Evolutionary conservation across 2,888 invertebrate genomes (phyloP), one percentile per base, ranked within the genome.

Genomic region (Lepidochrysops patricia): DNA sequence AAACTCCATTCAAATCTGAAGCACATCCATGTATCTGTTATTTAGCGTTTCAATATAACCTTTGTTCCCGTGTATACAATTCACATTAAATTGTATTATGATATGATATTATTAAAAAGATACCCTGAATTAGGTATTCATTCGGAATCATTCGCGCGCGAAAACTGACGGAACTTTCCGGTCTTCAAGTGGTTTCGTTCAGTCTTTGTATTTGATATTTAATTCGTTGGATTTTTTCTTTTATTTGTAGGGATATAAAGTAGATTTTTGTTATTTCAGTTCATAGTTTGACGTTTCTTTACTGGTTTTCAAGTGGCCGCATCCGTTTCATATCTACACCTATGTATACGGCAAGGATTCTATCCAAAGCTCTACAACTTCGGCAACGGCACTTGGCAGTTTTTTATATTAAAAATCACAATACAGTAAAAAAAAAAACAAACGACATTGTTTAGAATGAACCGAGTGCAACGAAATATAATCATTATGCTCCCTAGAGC

Each of bases 41-140:
- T 58, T 63, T 59, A 57, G 67, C 52, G 52, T 68, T 68, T 67
- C 63, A 66, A 61, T 64, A 52, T 52, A 29, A 63, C 64, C 68
- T 67, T 75, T 73, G 73, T 76, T 66, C 67, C 61, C 66, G 63
- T 61, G 64, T 67, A 69, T 72, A 71, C 71, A 68, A 69, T 66
- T 70, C 72, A 70, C 73, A 75, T 77, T 72, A 71, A 74, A 73
- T 76, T 71, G 58, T 67, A 67, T 70, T 81, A 82, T 84, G 73
- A 80, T 82, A 80, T 78, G 73, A 81, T 82, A 80, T 78, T 80
- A 86, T 87, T 83, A 85, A 86, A 87, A 80, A 82, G 79, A 84
- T 85, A 86, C 86, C 76, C 73, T 72, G 74, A 72, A 80, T 84
- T 80, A 82, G 68, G 66, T 62, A 58, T 68, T 70, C 71, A 77